Percentiles rank a stretch among this genome's conserved stretches.
Evolutionary conservation across 1,140 invertebrate genomes (phyloP).

Genomic region (Drosophila pseudoobscura): DNA sequence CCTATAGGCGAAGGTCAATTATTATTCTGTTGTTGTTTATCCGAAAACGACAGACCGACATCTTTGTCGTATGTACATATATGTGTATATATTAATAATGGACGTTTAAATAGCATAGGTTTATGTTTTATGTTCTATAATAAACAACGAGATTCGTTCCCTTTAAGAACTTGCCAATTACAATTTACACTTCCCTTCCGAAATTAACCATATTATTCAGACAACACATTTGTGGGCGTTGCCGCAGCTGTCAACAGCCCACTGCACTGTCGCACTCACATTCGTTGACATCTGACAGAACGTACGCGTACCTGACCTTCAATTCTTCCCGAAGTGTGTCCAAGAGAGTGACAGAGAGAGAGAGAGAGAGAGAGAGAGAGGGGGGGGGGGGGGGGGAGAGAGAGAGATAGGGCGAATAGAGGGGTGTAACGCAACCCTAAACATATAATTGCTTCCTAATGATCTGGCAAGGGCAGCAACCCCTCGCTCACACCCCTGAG

Average conservation of each 20-base stretch:
- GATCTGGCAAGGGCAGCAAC: slow-evolving; percentile 42
- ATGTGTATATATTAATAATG: no score
- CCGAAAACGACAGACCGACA: no score
- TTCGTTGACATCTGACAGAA: slow-evolving; percentile 64
- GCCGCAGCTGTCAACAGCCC: slow-evolving; percentile 57
- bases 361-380: background rate
- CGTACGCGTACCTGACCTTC: slow-evolving; percentile 63
- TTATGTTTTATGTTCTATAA: slow-evolving; percentile 3
- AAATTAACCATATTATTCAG: slow-evolving; percentile 71
- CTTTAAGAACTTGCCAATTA: slow-evolving; percentile 15
- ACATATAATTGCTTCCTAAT: slow-evolving; percentile 76
- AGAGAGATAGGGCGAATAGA: slow-evolving; percentile 34
- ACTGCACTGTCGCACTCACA: slow-evolving; percentile 46
- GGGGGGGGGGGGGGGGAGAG: no score
- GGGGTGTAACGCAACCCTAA: slow-evolving; percentile 53
- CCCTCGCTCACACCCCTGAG: slow-evolving; percentile 19
- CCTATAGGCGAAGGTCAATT: no score
- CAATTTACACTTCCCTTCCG: slow-evolving; percentile 12
- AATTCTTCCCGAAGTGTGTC: slow-evolving; percentile 32
- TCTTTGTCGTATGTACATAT: no score
- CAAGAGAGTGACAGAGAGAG: background rate
- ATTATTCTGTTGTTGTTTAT: no score
- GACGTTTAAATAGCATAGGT: no score
- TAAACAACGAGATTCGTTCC: background rate
- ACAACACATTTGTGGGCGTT: slow-evolving; percentile 73